Base-by-base conservation (phyloP, 2,888 invertebrate species). In the Sinopyrophorus schimmeli region DNA sequence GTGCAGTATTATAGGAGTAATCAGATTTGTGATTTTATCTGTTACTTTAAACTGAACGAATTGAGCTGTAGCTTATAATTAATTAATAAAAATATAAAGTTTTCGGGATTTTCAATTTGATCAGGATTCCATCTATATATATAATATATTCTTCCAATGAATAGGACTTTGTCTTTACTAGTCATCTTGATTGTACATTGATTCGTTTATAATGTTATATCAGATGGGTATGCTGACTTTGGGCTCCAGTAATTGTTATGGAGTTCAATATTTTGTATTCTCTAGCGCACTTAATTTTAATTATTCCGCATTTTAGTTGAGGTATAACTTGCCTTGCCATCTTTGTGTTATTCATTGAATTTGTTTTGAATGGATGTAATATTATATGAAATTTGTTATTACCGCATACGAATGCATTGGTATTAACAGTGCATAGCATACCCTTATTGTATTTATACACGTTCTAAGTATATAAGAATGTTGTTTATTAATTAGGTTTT, bases 101-200 rank as follows among this genome's bases (percentile, higher is more conserved):
- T n/a, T 47, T 20, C 16, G 38, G 37, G 41, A 48, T 47, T 42
- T 39, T 39, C 39, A 53, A 30, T 57, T 61, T 59, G 59, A 58
- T 61, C 60, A 60, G 60, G 61, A 59, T 61, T 59, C 51, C 47
- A 49, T 41, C 18, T 53, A n/a, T n/a, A n/a, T n/a, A n/a, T n/a
- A n/a, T n/a, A n/a, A n/a, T n/a, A 30, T 60, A 59, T 50, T 57
- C 55, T 58, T 58, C 55, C 53, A 56, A 47, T 56, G 43, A 58
- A 55, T 54, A 55, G 58, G 59, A 67, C 69, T 69, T 70, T 65
- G 69, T 68, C 69, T 66, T 62, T 70, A 70, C 73, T 73, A 73
- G 73, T 73, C 73, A 73, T 71, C 69, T 71, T 66, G 61, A 65
- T 64, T 70, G 64, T 70, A 70, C 68, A 67, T 70, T 69, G 68